Evolutionary conservation across 1,140 invertebrate species (phyloP).

Genomic region (Orussus abietinus): DNA sequence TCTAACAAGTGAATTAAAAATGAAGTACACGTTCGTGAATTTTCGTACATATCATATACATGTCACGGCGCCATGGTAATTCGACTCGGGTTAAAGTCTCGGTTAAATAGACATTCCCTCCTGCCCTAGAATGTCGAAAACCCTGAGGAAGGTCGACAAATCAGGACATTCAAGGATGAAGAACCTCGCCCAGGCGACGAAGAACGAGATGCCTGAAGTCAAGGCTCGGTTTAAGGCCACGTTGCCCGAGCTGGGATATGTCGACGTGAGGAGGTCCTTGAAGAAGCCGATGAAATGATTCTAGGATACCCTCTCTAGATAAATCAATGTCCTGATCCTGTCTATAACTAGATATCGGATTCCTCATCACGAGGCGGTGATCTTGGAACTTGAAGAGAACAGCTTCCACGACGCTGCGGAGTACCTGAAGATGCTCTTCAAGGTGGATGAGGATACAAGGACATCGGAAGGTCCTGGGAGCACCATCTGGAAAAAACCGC

Average conservation of each 20-base stretch:
- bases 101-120: too few relatives aligned
- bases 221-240: constrained; percentile 20
- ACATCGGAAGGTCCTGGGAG: constrained; percentile 50
- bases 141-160: too few relatives aligned
- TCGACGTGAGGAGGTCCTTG: constrained; percentile 29
- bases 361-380: constrained; percentile 52
- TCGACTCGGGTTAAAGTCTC: too few relatives aligned
- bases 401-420: constrained; percentile 47
- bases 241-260: constrained; percentile 20
- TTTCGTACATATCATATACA: too few relatives aligned
- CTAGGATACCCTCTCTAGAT: neutral
- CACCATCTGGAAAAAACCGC: constrained; percentile 25
- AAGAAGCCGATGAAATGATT: neutral
- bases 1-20: too few relatives aligned
- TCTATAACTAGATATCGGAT: constrained; percentile 43
- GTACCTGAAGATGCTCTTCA: constrained; percentile 53
- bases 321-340: neutral
- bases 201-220: constrained; percentile 14
- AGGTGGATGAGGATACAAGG: constrained; percentile 52
- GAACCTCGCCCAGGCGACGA: constrained; percentile 16
- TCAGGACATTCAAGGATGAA: constrained; percentile 8
- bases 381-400: constrained; percentile 54
- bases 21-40: too few relatives aligned
- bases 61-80: too few relatives aligned
- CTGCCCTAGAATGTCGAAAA: too few relatives aligned